Conservation (phyloP, 1,140 invertebrate genomes). For the Bombus impatiens region DNA sequence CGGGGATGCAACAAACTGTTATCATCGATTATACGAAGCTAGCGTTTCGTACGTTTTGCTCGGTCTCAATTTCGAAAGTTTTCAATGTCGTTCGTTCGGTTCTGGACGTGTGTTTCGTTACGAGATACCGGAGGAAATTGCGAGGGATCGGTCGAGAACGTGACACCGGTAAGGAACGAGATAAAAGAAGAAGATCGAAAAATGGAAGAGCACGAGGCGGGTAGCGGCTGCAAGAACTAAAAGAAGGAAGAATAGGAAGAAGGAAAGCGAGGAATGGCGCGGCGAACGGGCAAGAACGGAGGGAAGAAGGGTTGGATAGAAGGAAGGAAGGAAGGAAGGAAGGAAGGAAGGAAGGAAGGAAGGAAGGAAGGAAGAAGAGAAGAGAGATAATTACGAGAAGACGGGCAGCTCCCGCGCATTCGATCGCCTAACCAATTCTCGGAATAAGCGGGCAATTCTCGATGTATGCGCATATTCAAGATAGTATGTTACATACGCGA, state of each 20-base stretch:
- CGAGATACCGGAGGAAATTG: too few relatives aligned
- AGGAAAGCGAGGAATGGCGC: too few relatives aligned
- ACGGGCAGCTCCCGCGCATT: slow-evolving; percentile 79
- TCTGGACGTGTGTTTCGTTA: slow-evolving; percentile 22
- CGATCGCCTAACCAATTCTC: slow-evolving; percentile 78
- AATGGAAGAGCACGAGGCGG: slow-evolving; percentile 2
- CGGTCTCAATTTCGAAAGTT: neutral
- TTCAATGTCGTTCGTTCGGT: neutral
- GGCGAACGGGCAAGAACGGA: too few relatives aligned
- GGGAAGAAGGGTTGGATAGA: slow-evolving; percentile 17
- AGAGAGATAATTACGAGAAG: slow-evolving; percentile 79
- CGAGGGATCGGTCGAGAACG: too few relatives aligned
- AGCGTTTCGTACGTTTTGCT: neutral
- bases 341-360: slow-evolving; percentile 2
- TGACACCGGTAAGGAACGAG: too few relatives aligned
- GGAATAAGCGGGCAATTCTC: slow-evolving; percentile 76
- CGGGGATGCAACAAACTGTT: slow-evolving; percentile 1
- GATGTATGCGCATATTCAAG: slow-evolving; percentile 83
- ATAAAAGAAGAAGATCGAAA: slow-evolving; percentile 22
- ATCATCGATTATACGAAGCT: slow-evolving; percentile 7
- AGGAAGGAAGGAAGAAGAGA: slow-evolving; percentile 69
- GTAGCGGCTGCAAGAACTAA: too few relatives aligned
- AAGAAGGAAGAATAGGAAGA: neutral
- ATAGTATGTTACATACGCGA: slow-evolving; percentile 82
- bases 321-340: too few relatives aligned